Conservation (phyloP, 35 echinoderm and acorn worm species). For the Hemicentrotus pulcherrimus region DNA sequence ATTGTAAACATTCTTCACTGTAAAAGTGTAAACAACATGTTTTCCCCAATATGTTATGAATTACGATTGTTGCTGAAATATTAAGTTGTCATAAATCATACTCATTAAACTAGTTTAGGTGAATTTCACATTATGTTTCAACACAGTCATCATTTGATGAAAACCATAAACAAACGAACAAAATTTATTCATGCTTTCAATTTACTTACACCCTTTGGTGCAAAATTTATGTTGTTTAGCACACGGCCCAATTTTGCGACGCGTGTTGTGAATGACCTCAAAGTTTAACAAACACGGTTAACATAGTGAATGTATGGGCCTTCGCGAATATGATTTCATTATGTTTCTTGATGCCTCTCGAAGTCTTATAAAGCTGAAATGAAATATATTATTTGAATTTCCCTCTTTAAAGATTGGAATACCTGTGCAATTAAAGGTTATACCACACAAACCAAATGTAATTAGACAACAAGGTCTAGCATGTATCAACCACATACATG, state of each 20-base stretch:
- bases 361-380: no score
- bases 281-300: not conserved
- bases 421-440: no score
- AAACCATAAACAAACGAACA: not conserved
- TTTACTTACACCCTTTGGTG: not conserved
- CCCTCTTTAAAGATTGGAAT: no score
- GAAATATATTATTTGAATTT: no score
- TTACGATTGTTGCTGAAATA: not conserved
- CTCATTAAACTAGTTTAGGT: not conserved
- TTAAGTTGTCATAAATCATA: not conserved
- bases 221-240: not conserved
- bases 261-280: not conserved
- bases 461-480: no score
- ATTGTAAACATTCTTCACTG: not conserved
- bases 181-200: not conserved
- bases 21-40: not conserved
- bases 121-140: not conserved
- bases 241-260: not conserved
- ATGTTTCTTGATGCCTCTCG: no score
- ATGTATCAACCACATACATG: no score
- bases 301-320: no score
- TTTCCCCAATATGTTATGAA: not conserved
- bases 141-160: not conserved
- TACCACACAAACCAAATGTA: no score
- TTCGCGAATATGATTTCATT: no score